Evolutionary conservation across 2,888 invertebrate species (phyloP).

Genomic region (Drosophila lacicola): DNA sequence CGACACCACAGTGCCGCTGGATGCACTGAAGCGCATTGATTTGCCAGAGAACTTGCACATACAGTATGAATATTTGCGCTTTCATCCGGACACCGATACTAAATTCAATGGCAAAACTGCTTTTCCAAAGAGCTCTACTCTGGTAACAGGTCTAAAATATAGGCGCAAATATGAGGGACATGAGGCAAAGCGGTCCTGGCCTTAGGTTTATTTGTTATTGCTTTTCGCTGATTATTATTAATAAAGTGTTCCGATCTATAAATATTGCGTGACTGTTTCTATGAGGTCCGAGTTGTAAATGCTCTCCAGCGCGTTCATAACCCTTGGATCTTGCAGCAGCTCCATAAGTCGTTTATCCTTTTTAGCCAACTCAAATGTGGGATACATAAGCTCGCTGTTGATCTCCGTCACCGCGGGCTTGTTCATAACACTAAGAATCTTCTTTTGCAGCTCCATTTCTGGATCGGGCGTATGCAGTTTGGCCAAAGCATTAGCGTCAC

Average conservation of each 20-base stretch:
- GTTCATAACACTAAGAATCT: slow-evolving; percentile 84
- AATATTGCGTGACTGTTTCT: slow-evolving; percentile 63
- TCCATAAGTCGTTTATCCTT: slow-evolving; percentile 86
- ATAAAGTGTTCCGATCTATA: slow-evolving; percentile 75
- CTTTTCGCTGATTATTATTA: slow-evolving; percentile 16
- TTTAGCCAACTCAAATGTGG: slow-evolving; percentile 74
- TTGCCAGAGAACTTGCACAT: slow-evolving; percentile 95
- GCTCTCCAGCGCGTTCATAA: slow-evolving; percentile 92
- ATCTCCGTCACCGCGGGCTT: slow-evolving; percentile 84
- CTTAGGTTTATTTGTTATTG: slow-evolving; percentile 80
- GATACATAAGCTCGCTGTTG: slow-evolving; percentile 74
- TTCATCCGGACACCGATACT: slow-evolving; percentile 92
- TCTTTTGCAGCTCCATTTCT: slow-evolving; percentile 84
- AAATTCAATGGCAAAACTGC: slow-evolving; percentile 92
- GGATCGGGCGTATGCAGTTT: slow-evolving; percentile 82
- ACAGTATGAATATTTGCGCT: slow-evolving; percentile 92
- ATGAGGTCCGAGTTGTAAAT: slow-evolving; percentile 85
- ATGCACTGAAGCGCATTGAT: slow-evolving; percentile 89
- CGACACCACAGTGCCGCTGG: slow-evolving; percentile 90
- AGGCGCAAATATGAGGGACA: slow-evolving; percentile 92
- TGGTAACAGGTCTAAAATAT: slow-evolving; percentile 93
- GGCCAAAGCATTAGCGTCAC: slow-evolving; percentile 87
- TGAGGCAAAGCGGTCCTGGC: slow-evolving; percentile 88
- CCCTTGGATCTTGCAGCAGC: slow-evolving; percentile 91
- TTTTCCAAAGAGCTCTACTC: slow-evolving; percentile 93